Evolutionary conservation across 2,797 vertebrate species (phyloP), one percentile per base, ranked within the genome.

Genomic region (Ciconia nigra): DNA sequence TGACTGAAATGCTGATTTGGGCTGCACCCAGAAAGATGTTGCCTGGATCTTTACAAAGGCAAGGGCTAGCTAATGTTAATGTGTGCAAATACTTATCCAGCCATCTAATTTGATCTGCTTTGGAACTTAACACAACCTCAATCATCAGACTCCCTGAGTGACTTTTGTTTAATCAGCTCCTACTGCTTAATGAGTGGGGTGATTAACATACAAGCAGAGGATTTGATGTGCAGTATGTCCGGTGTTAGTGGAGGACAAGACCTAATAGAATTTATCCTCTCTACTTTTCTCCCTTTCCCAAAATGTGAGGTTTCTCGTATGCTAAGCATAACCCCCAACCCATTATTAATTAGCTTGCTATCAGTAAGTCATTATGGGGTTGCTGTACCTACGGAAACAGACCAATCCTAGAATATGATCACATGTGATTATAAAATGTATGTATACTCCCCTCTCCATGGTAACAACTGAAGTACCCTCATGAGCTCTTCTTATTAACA

Each of bases 141-240:
- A 79, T 71, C 80, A 77, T 79, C 73, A 95, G 83, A 87, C 18
- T 73, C 47, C 76, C 76, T 59, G 47, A 94, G 42, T 77, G 89
- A 84, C 84, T 96, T 93, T 72, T 88, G 70, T 88, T 95, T 96
- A 97, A 96, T 95, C 87, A 90, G 80, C 58, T 97, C 91, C 66
- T 72, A 55, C 63, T 66, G 63, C 77, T 84, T 95, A 93, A 97
- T 85, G 78, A 95, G 66, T 35, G 37, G 55, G 26, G 44, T 84
- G 81, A 90, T 95, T 93, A 95, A 62, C 91, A 84, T 61, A 83
- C 31, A 84, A 73, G 87, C n/a, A 90, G 83, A 79, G 62, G 62
- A 94, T 88, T 83, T 91, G 87, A 69, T 76, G 54, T 47, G 69
- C 57, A 41, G 61, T 15, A 24, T 72, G 83, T 62, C 87, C 3